Evolutionary conservation across 1,140 invertebrate species (phyloP).

Genomic region (Bacillus rossius): DNA sequence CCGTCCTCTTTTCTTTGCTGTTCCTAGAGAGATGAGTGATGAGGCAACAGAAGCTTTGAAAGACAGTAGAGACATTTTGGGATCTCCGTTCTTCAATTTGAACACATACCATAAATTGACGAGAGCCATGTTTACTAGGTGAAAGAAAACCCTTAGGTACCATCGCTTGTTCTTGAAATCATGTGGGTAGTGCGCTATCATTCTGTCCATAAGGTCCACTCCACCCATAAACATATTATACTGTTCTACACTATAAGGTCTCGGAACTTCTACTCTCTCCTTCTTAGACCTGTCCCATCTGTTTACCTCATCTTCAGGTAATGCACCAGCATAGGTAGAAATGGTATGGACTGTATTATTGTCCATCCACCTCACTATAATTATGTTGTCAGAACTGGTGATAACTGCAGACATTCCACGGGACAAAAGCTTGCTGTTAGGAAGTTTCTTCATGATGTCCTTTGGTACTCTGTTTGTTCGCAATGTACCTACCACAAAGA

Average conservation of each 20-base stretch:
- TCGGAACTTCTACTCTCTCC: slow-evolving; percentile 20
- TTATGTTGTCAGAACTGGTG: slow-evolving; percentile 23
- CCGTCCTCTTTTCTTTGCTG: neutral
- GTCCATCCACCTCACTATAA: slow-evolving; percentile 28
- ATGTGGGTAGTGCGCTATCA: slow-evolving; percentile 29
- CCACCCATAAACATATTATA: slow-evolving; percentile 38
- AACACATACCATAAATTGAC: slow-evolving; percentile 29
- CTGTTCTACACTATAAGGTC: slow-evolving; percentile 26
- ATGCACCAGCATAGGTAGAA: slow-evolving; percentile 32
- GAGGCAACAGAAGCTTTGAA: neutral
- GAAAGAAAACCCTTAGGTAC: slow-evolving; percentile 28
- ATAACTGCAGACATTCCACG: slow-evolving; percentile 14
- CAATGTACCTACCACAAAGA: slow-evolving; percentile 16
- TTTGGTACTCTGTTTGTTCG: slow-evolving; percentile 14
- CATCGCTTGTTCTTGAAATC: slow-evolving; percentile 24
- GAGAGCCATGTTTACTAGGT: slow-evolving; percentile 28
- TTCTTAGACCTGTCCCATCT: slow-evolving; percentile 21
- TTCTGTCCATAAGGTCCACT: slow-evolving; percentile 32
- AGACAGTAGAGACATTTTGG: neutral
- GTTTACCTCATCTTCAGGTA: slow-evolving; percentile 24
- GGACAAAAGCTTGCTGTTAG: slow-evolving; percentile 18
- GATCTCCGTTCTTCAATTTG: slow-evolving; percentile 3
- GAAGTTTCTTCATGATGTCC: slow-evolving; percentile 11
- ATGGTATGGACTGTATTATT: slow-evolving; percentile 29
- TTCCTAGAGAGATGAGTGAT: neutral